These are phyloP conservation scores for Penaeus vannamei DNA, from an alignment of 1,140 invertebrate genomes.

Conservation along the genomic window DNA sequence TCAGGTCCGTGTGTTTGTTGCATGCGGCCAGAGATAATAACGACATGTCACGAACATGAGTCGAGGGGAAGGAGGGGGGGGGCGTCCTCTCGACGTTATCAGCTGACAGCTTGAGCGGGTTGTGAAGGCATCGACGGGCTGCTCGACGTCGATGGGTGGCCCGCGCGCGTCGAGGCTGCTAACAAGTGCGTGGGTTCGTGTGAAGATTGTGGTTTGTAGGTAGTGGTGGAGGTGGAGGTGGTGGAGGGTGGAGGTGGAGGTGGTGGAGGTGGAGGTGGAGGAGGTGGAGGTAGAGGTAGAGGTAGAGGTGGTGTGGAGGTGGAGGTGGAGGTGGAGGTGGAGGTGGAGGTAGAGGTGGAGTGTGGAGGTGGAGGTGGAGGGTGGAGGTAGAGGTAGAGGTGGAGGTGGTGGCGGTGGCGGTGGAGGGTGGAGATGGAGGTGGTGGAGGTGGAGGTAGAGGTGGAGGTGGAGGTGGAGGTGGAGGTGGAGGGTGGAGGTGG, in stretches of 20 bases:
- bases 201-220: neutral
- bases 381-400: neutral
- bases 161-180: too few relatives aligned
- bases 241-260: neutral
- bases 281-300: neutral
- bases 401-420: neutral
- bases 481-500: neutral
- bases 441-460: neutral
- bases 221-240: neutral
- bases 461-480: neutral
- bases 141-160: too few relatives aligned
- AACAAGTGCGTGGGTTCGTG: neutral
- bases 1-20: too few relatives aligned
- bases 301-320: neutral
- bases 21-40: too few relatives aligned
- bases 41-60: too few relatives aligned
- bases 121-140: too few relatives aligned
- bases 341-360: slow-evolving; percentile 24
- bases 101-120: too few relatives aligned
- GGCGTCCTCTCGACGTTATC: too few relatives aligned
- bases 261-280: slow-evolving; percentile 15
- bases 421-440: neutral
- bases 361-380: too few relatives aligned
- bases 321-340: neutral
- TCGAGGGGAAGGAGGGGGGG: too few relatives aligned